A percentile compares a stretch with the other conserved stretches of the same genome.
These are phyloP conservation scores for Pogonophryne albipinna DNA, from an alignment of 2,797 vertebrate species.

Conservation along the genomic window DNA sequence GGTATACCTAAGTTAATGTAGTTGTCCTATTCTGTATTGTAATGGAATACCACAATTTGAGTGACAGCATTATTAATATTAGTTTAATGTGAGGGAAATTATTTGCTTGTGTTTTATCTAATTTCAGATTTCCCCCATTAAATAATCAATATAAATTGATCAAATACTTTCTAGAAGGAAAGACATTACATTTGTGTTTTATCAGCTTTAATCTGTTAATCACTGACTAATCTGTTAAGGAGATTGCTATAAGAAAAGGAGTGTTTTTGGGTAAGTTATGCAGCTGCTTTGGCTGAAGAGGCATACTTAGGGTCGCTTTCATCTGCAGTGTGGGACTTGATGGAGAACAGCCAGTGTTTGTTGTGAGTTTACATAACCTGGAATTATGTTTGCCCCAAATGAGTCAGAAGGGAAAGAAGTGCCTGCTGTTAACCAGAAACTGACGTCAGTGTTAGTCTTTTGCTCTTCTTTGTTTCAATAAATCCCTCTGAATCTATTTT, in stretches of 20 bases:
- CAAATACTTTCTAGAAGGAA: neutral
- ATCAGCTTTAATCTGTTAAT: neutral
- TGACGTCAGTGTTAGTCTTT: neutral
- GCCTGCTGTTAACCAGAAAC: slow-evolving; percentile 50
- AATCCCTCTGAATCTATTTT: slow-evolving; percentile 9
- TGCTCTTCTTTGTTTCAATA: slow-evolving; percentile 4
- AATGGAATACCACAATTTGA: neutral
- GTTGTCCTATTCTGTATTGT: neutral
- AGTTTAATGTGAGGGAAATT: neutral
- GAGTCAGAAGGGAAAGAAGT: slow-evolving; percentile 56
- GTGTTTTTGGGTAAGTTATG: neutral
- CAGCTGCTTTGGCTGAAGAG: slow-evolving; percentile 17
- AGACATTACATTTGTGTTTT: neutral
- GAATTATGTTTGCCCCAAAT: slow-evolving; percentile 57
- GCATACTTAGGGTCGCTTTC: slow-evolving; percentile 36
- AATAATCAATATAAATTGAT: neutral
- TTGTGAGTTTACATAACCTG: slow-evolving; percentile 66
- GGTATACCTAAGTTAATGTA: neutral
- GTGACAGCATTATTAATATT: neutral
- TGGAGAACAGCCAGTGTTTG: slow-evolving; percentile 50
- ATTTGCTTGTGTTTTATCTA: neutral
- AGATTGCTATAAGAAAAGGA: slow-evolving; percentile 5
- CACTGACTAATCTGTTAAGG: neutral
- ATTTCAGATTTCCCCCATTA: neutral
- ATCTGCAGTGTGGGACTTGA: slow-evolving; percentile 58